Base-by-base conservation (phyloP, 2,888 invertebrate genomes). In the Drosophila aldrichi region DNA sequence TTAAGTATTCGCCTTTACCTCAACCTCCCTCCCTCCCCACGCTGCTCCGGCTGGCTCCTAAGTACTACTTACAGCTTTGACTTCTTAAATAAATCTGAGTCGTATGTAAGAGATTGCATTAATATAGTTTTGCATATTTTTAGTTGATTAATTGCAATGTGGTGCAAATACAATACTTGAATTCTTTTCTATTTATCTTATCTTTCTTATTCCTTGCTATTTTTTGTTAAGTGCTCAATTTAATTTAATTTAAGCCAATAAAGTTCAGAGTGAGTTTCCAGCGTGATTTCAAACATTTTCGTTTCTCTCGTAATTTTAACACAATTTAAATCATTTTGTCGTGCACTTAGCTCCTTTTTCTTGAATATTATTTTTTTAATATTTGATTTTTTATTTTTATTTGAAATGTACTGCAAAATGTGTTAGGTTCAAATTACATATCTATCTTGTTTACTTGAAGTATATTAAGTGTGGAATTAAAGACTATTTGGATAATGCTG, bases 401-500 rank as follows among this genome's bases (percentile, higher is more conserved):
- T 38, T 70, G n/a, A 9, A 29, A 29, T 70, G 44, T 44, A 74
- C 51, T 74, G 71, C 63, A 77, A 70, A 78, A 44, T 25, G 49
- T 34, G 22, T 48, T 51, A 70, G 32, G 46, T 38, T 55, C 22
- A 34, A 63, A 76, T 66, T 66, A 70, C 57, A 58, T 75, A 40
- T 60, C 61, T 74, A 70, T 56, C 32, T 70, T 59, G 29, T 66
- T 72, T 80, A 76, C 77, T 79, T 79, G 65, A 66, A 74, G 79
- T 76, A 67, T 62, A 61, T 77, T 77, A 54, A n/a, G 25, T 82
- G 66, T 83, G 68, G 68, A 72, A 70, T 82, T 75, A 73, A 73
- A 75, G 74, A 87, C 88, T 81, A 81, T 72, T 75, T 69, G 72
- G 65, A 67, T 75, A 82, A 70, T 88, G 76, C 68, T 70, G 79